Percentiles rank a stretch among this genome's conserved stretches.
Evolutionary conservation across 2,888 invertebrate genomes (phyloP).

Genomic region (Noctua janthina): DNA sequence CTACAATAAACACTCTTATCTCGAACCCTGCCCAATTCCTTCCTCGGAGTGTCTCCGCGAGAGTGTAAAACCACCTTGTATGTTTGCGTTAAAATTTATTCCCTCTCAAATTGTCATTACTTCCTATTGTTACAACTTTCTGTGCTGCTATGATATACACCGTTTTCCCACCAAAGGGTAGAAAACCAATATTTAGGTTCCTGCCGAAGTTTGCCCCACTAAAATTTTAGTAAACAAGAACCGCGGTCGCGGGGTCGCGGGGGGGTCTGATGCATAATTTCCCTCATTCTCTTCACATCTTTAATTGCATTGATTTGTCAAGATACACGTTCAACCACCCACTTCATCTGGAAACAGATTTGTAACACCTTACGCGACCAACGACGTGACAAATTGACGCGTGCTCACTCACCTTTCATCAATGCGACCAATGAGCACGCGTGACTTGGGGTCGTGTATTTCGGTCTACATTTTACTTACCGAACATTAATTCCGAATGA

Average conservation of each 20-base stretch:
- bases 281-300: background rate
- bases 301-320: constrained; percentile 36
- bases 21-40: background rate
- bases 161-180: too few species aligned
- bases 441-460: constrained; percentile 14
- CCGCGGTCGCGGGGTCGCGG: background rate
- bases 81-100: background rate
- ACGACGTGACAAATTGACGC: constrained; percentile 28
- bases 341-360: constrained; percentile 30
- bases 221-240: background rate
- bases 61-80: background rate
- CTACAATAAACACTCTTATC: background rate
- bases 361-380: constrained; percentile 17
- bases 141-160: background rate
- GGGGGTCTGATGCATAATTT: background rate
- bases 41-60: background rate
- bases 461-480: constrained; percentile 15
- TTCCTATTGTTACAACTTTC: background rate
- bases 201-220: too few species aligned
- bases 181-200: too few species aligned
- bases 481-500: background rate
- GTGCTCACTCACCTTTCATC: constrained; percentile 19
- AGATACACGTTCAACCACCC: constrained; percentile 1
- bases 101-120: background rate
- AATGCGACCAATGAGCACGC: constrained; percentile 30